Percentiles rank a stretch among this genome's conserved stretches.
These are phyloP conservation scores for Pseudorasbora parva DNA, from an alignment of 2,113 vertebrate species.

Conservation along the genomic window DNA sequence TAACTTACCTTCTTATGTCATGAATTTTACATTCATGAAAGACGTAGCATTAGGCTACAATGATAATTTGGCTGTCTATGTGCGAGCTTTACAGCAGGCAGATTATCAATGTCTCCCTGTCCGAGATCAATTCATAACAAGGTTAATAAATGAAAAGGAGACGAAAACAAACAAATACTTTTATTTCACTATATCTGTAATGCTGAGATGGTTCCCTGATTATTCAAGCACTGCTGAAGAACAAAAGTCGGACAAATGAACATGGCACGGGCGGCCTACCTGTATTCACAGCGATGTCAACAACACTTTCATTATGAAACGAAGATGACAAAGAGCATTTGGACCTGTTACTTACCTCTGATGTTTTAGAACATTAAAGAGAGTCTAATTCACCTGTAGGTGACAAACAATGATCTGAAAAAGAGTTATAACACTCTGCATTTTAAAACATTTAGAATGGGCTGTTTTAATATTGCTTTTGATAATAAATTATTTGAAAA, in stretches of 20 bases:
- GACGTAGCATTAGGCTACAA: background rate
- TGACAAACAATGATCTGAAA: background rate
- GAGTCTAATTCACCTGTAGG: background rate
- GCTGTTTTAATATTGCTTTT: background rate
- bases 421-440: background rate
- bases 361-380: background rate
- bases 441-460: background rate
- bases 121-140: conserved; percentile 61
- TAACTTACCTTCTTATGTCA: background rate
- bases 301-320: background rate
- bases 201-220: conserved; percentile 70
- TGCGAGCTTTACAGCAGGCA: background rate
- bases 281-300: background rate
- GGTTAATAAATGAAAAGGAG: conserved; percentile 61
- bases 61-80: conserved; percentile 10
- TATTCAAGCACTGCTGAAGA: conserved; percentile 64
- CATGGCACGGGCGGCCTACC: conserved; percentile 54
- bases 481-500: background rate
- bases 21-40: background rate
- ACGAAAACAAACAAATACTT: conserved; percentile 67
- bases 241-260: conserved; percentile 67
- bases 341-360: background rate
- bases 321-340: background rate
- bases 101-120: conserved; percentile 59
- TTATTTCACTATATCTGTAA: conserved; percentile 75